phyloP scores from a whole-genome alignment of 2,113 vertebrate genomes.

The Diadophis punctatus region DNA sequence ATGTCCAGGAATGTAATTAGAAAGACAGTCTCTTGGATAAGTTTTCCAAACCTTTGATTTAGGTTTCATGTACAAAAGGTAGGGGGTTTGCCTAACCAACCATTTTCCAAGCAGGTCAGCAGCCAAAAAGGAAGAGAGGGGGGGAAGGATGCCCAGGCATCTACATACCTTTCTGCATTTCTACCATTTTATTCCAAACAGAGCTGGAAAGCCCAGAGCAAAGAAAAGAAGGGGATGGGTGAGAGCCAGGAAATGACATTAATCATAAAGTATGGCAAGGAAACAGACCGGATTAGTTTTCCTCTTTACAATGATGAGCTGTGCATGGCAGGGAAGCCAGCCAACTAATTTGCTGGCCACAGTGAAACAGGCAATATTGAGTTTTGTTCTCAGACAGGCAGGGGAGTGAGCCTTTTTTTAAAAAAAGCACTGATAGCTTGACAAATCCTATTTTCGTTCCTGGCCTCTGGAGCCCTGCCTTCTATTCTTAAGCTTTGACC shows the following conservation, averaged over 20 bases:
- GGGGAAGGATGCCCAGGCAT: background rate
- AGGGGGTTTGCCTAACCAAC: background rate
- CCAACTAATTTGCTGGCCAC: background rate
- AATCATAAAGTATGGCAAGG: background rate
- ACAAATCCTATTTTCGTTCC: constrained; percentile 24
- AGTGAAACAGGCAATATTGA: background rate
- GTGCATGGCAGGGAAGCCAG: background rate
- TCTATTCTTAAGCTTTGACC: constrained; percentile 27
- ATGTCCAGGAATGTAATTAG: background rate
- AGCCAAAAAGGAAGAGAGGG: background rate
- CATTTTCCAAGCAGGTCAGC: background rate
- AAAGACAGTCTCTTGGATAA: background rate
- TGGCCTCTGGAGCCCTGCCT: constrained; percentile 1
- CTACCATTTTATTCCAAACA: background rate
- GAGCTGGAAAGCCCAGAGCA: background rate
- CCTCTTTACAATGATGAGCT: background rate
- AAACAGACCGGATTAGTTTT: background rate
- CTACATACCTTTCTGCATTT: background rate
- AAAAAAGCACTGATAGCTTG: background rate
- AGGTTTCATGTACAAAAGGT: background rate
- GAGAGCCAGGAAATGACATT: constrained; percentile 12
- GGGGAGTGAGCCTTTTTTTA: background rate
- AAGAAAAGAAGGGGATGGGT: background rate
- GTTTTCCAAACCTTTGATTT: background rate
- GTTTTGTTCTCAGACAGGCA: background rate